Evolutionary conservation across 2,113 vertebrate genomes (phyloP).

Genomic region (Hypanus sabinus): DNA sequence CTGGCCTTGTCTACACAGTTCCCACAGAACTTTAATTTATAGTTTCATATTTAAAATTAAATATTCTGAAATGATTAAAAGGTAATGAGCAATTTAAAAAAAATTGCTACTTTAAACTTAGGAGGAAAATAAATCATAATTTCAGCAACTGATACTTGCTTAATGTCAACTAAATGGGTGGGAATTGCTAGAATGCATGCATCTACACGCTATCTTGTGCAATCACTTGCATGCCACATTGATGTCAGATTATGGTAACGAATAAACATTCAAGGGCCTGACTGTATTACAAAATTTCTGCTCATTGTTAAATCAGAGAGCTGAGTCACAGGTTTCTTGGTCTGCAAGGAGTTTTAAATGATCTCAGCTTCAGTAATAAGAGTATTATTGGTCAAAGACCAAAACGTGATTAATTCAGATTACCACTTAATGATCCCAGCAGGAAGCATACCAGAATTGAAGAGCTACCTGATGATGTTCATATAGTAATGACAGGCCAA

Average conservation of each 20-base stretch:
- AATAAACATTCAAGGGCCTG: constrained; percentile 2
- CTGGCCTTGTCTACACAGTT: background rate
- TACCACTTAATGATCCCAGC: background rate
- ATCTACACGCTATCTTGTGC: background rate
- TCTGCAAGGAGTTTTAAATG: background rate
- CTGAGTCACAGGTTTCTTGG: background rate
- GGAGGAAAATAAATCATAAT: background rate
- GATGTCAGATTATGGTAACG: background rate
- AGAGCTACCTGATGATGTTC: background rate
- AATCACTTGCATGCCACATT: background rate
- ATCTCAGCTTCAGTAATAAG: background rate
- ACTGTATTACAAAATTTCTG: background rate
- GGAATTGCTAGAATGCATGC: background rate
- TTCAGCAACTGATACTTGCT: background rate
- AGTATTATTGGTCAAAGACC: background rate
- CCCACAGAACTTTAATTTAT: background rate
- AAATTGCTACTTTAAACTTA: no score
- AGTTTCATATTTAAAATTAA: background rate
- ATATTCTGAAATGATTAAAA: background rate
- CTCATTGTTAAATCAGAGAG: background rate
- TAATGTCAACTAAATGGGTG: background rate
- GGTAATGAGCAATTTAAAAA: background rate
- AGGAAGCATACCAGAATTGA: background rate
- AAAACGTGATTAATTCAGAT: background rate
- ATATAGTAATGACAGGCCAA: background rate